Percentiles rank a stretch among this genome's conserved stretches.
Conservation (phyloP, 2,113 vertebrate genomes). For the Callocephalon fimbriatum region DNA sequence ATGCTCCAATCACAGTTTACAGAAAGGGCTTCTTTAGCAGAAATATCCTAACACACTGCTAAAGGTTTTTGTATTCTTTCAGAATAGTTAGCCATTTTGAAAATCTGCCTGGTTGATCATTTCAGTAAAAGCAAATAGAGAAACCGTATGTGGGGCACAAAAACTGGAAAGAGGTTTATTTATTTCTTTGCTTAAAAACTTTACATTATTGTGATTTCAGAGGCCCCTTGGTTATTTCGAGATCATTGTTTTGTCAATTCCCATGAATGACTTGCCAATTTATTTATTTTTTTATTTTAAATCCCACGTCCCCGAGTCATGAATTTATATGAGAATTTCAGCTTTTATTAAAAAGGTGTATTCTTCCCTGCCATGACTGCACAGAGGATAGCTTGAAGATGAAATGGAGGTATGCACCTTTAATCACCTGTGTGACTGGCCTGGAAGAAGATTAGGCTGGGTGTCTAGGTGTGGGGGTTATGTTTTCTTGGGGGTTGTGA, state of each 20-base stretch:
- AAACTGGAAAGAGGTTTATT: neutral
- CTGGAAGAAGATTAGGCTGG: neutral
- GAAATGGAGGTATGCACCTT: neutral
- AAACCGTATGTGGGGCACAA: neutral
- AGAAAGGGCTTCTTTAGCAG: neutral
- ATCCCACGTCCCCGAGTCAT: neutral
- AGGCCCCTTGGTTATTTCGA: neutral
- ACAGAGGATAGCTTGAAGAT: neutral
- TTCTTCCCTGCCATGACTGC: too few species aligned
- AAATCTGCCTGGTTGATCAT: neutral
- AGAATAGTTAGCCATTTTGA: neutral
- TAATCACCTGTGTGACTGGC: neutral
- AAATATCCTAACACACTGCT: neutral
- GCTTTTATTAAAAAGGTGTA: neutral
- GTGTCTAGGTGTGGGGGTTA: neutral
- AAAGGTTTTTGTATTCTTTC: neutral
- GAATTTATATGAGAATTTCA: neutral
- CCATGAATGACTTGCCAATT: neutral
- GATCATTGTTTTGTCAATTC: neutral
- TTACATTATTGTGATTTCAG: neutral
- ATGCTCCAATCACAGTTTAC: neutral
- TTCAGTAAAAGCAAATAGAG: neutral
- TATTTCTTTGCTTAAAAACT: neutral
- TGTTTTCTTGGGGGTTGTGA: fast-evolving
- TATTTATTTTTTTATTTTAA: neutral